Conservation (phyloP, 2,888 invertebrate genomes). For the Xestia xanthographa region DNA sequence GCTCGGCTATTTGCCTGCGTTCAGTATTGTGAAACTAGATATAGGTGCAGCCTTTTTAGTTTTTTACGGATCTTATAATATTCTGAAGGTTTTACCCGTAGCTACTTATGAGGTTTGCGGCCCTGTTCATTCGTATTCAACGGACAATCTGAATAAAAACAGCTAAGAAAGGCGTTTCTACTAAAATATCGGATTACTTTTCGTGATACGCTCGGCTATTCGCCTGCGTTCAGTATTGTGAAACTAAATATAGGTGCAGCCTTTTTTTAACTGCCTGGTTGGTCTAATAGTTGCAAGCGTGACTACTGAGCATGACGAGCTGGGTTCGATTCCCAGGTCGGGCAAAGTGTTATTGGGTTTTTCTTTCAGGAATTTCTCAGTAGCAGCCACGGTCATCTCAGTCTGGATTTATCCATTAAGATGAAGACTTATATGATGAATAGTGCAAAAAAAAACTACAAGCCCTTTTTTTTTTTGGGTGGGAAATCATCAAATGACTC, state of each 20-base stretch:
- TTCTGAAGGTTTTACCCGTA: neutral
- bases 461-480: too few species aligned
- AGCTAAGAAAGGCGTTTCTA: neutral
- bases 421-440: too few species aligned
- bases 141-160: neutral
- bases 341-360: too few species aligned
- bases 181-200: conserved; percentile 13
- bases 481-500: too few species aligned
- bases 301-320: too few species aligned
- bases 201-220: neutral
- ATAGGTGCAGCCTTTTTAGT: neutral
- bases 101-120: neutral
- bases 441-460: too few species aligned
- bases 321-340: too few species aligned
- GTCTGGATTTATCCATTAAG: too few species aligned
- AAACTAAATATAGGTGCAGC: neutral
- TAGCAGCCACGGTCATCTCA: too few species aligned
- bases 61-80: neutral
- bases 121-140: neutral
- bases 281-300: too few species aligned
- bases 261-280: too few species aligned
- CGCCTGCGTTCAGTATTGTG: neutral
- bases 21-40: neutral
- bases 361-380: too few species aligned
- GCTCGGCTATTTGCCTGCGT: neutral